Conservation (phyloP, 2,113 vertebrate species). For the Gallinago undulata region DNA sequence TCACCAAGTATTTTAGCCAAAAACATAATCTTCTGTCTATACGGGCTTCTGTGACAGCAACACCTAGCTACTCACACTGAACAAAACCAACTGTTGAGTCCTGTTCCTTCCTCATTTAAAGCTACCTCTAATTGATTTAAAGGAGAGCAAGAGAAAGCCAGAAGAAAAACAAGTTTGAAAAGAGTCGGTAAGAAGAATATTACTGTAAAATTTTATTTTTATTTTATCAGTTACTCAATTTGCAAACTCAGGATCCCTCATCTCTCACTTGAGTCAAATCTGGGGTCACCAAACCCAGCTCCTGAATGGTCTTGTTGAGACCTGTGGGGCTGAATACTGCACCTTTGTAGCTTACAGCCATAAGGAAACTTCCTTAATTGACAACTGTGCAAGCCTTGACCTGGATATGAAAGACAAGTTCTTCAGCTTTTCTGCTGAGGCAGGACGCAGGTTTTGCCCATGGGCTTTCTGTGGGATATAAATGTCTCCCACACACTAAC, state of each 20-base stretch:
- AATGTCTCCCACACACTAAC: neutral
- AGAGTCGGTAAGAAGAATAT: neutral
- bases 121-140: neutral
- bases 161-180: neutral
- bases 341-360: neutral
- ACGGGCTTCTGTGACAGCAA: neutral
- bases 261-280: neutral
- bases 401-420: neutral
- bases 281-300: neutral
- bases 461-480: neutral
- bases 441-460: neutral
- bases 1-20: neutral
- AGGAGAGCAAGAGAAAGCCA: neutral
- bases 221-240: neutral
- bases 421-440: neutral
- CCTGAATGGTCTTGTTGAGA: neutral
- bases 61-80: neutral
- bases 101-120: neutral
- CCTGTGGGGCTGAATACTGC: neutral
- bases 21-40: neutral
- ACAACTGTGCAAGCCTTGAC: neutral
- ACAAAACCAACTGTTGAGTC: neutral
- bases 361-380: neutral
- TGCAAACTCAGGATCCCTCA: neutral
- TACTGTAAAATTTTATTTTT: neutral